Evolutionary conservation across 2,888 invertebrate genomes (phyloP).

Genomic region (Eudemis profundana): DNA sequence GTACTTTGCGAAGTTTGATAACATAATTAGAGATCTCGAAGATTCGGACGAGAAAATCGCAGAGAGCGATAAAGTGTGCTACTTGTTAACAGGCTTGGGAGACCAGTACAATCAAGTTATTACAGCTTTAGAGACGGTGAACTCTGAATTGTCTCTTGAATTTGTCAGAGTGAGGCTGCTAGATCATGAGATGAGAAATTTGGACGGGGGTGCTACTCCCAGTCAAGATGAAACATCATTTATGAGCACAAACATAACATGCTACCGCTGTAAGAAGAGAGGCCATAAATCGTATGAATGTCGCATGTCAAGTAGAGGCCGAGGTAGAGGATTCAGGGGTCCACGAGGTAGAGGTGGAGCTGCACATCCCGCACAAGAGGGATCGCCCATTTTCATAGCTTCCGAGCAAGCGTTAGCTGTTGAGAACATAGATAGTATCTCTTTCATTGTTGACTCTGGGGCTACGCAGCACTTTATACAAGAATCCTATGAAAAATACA

Average conservation of each 20-base stretch:
- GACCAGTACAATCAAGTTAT: constrained; percentile 18
- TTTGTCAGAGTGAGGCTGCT: constrained; percentile 1
- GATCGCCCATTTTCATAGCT: background rate
- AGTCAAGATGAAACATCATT: constrained; percentile 1
- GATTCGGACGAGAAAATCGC: background rate
- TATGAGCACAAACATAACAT: background rate
- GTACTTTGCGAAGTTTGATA: background rate
- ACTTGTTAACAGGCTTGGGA: background rate
- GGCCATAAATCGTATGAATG: background rate
- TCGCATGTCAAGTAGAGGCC: background rate
- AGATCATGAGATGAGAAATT: background rate
- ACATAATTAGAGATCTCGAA: background rate
- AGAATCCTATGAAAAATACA: constrained; percentile 2
- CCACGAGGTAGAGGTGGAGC: background rate
- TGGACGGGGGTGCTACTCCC: background rate
- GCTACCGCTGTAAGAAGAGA: background rate
- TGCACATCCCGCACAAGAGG: background rate
- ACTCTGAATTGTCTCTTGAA: background rate
- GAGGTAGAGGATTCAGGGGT: background rate
- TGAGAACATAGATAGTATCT: background rate
- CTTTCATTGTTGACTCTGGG: constrained; percentile 19
- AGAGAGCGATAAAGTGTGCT: background rate
- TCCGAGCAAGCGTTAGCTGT: background rate
- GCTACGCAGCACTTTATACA: constrained; percentile 19
- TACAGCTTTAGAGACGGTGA: constrained; percentile 18